A percentile compares a stretch with the other conserved stretches of the same genome.
These are phyloP conservation scores for Tarsius wallacei DNA, from an alignment of 2,797 vertebrate species.

Conservation along the genomic window DNA sequence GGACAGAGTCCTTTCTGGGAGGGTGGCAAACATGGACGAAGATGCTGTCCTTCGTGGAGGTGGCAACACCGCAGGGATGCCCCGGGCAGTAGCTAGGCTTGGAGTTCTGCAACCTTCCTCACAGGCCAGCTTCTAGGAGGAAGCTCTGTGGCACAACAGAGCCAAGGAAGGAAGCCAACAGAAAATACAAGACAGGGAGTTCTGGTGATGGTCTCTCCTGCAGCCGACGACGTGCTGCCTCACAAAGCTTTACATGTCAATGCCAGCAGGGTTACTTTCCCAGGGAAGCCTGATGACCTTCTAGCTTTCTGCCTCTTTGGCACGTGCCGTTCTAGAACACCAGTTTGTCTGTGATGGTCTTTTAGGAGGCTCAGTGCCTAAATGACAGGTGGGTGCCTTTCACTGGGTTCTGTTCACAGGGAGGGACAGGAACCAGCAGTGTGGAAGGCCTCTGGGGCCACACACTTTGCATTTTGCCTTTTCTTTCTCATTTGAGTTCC, in stretches of 20 bases:
- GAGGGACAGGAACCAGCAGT: neutral
- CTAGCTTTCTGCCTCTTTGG: neutral
- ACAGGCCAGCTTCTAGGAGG: neutral
- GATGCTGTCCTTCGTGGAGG: neutral
- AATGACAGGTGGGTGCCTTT: too few species aligned
- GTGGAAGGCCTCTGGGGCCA: too few species aligned
- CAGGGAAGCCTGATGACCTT: neutral
- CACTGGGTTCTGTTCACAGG: neutral
- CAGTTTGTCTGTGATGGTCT: neutral
- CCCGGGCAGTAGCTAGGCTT: too few species aligned
- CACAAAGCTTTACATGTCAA: neutral
- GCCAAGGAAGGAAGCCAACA: neutral
- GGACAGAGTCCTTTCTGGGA: neutral
- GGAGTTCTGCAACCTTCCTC: neutral
- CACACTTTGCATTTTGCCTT: neutral
- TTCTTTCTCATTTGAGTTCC: neutral
- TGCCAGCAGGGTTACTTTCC: neutral
- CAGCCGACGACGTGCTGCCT: neutral
- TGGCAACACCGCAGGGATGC: neutral
- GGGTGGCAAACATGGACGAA: too few species aligned
- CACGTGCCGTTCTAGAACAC: neutral
- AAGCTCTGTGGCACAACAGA: neutral
- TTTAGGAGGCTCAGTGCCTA: neutral
- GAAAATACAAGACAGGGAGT: neutral
- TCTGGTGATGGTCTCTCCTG: accelerated